Evolutionary conservation across 2,888 invertebrate genomes (phyloP).

Genomic region (Coenonympha glycerion): DNA sequence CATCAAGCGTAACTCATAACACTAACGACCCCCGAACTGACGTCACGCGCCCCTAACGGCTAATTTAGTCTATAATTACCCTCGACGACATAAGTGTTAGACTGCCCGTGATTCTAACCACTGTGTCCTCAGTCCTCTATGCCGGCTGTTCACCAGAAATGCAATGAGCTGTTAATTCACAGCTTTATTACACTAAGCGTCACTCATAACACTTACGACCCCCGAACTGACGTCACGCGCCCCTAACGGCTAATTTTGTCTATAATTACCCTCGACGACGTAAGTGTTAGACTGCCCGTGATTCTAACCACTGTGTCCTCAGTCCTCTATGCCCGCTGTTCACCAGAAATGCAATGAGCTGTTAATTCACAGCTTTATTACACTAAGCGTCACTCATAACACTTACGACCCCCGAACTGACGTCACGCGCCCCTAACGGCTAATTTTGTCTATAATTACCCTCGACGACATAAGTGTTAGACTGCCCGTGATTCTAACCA

Average conservation of each 20-base stretch:
- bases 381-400: slow-evolving; percentile 27
- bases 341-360: not conserved
- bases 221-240: slow-evolving; percentile 40
- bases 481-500: not conserved
- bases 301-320: not conserved
- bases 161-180: slow-evolving; percentile 7
- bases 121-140: not conserved
- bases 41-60: slow-evolving; percentile 31
- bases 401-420: slow-evolving; percentile 37
- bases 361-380: slow-evolving; percentile 9
- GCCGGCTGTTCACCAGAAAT: not conserved
- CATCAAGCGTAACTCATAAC: slow-evolving; percentile 27
- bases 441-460: no score
- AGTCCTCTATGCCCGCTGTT: not conserved
- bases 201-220: slow-evolving; percentile 31
- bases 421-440: slow-evolving; percentile 31
- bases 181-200: slow-evolving; percentile 19
- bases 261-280: no score
- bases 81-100: no score
- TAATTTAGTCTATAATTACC: no score
- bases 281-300: no score
- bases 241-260: not conserved
- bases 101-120: not conserved
- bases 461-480: no score
- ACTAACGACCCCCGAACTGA: slow-evolving; percentile 37